Percentiles rank a stretch among this genome's conserved stretches.
phyloP scores from a whole-genome alignment of 2,797 vertebrate species.

The Mustela erminea region DNA sequence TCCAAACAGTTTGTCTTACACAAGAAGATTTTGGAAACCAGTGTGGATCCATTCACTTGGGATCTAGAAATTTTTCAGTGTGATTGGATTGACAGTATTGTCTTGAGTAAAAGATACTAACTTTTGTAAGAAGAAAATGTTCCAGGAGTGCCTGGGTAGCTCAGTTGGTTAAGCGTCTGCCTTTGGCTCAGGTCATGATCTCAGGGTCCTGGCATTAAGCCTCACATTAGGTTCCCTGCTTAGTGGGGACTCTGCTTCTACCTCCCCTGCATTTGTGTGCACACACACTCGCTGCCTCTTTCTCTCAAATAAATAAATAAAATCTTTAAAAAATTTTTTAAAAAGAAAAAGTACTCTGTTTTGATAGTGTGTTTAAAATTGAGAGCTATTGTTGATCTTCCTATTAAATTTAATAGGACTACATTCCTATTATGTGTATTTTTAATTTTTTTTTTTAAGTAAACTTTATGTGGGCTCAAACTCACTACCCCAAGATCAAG shows the following conservation, averaged over 20 bases:
- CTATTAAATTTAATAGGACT: neutral
- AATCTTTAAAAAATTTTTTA: neutral
- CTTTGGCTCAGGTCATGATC: neutral
- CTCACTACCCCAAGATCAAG: neutral
- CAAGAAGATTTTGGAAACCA: constrained; percentile 22
- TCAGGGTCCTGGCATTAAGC: neutral
- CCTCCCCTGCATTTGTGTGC: neutral
- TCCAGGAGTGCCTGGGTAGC: neutral
- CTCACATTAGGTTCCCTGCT: neutral
- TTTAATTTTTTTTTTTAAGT: neutral
- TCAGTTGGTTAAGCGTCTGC: neutral
- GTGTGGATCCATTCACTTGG: neutral
- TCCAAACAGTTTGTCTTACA: constrained; percentile 23
- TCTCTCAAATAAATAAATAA: neutral
- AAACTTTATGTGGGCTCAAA: neutral
- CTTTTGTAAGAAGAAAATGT: neutral
- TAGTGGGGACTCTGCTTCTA: neutral
- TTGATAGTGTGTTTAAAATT: constrained; percentile 9
- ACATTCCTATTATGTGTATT: neutral
- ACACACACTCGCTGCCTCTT: neutral
- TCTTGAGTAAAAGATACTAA: neutral
- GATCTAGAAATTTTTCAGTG: neutral
- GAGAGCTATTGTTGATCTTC: neutral
- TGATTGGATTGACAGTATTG: constrained; percentile 21
- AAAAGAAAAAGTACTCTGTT: neutral